Percentiles rank a stretch among this genome's conserved stretches.
These are phyloP conservation scores for Drosophila mojavensis DNA, from an alignment of 1,140 invertebrate species.

Conservation along the genomic window DNA sequence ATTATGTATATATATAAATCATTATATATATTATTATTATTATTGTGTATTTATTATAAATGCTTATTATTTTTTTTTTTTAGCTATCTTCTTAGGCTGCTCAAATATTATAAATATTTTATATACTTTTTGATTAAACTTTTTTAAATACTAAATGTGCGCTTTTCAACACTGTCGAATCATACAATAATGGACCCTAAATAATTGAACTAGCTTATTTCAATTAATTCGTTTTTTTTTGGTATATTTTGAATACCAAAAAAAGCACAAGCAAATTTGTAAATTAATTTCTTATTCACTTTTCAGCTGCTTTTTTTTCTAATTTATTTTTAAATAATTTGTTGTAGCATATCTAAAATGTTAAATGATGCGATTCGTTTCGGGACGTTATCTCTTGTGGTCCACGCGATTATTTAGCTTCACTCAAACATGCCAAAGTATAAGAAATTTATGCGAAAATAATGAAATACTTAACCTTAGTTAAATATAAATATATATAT, in stretches of 20 bases:
- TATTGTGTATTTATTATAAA: slow-evolving; percentile 1
- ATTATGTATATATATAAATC: slow-evolving; percentile 10
- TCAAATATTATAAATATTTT: neutral
- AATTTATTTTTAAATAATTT: neutral
- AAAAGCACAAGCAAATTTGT: neutral
- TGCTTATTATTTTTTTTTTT: neutral
- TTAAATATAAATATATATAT: slow-evolving; percentile 4
- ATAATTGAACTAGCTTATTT: slow-evolving; percentile 39
- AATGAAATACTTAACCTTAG: slow-evolving; percentile 26
- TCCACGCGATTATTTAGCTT: slow-evolving; percentile 3
- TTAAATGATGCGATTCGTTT: neutral
- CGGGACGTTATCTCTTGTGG: slow-evolving; percentile 2
- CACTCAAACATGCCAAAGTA: slow-evolving; percentile 42
- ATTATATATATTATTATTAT: slow-evolving; percentile 4
- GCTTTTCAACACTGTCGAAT: slow-evolving; percentile 14
- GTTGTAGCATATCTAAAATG: slow-evolving; percentile 1
- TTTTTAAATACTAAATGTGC: slow-evolving; percentile 14
- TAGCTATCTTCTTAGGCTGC: neutral
- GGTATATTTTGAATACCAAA: neutral
- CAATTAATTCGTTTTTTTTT: neutral
- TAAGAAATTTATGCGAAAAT: slow-evolving; percentile 16
- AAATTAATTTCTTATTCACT: neutral
- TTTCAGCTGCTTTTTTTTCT: neutral
- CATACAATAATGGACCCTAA: slow-evolving; percentile 15
- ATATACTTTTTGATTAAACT: neutral